phyloP scores from a whole-genome alignment of 2,113 vertebrate species.

The Phocoena phocoena region DNA sequence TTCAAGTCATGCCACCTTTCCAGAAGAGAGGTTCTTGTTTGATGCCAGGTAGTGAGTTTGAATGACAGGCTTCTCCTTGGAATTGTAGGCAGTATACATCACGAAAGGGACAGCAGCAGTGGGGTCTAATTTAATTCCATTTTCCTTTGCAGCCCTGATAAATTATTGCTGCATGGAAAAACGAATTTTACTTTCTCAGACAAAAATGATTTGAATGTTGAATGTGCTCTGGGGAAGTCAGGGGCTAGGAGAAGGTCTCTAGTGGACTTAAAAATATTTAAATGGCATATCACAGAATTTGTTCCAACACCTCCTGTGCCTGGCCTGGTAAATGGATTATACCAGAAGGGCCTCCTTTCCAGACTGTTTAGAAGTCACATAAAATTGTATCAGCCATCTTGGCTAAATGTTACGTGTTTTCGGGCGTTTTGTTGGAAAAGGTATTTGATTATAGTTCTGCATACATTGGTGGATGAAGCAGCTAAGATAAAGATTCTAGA shows the following conservation, averaged over 20 bases:
- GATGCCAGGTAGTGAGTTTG: constrained; percentile 25
- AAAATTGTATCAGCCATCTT: background rate
- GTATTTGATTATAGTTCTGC: background rate
- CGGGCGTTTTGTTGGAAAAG: background rate
- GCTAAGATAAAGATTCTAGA: background rate
- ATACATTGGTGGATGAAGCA: background rate
- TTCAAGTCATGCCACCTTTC: background rate
- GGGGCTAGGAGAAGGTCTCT: background rate
- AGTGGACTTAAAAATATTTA: background rate
- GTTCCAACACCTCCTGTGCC: background rate
- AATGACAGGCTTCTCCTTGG: constrained; percentile 59
- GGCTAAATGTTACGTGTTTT: background rate
- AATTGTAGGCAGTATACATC: constrained; percentile 47
- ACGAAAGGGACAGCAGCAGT: constrained; percentile 37
- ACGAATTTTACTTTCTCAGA: constrained; percentile 53
- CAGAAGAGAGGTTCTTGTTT: constrained; percentile 23
- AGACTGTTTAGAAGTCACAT: background rate
- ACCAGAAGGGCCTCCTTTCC: background rate
- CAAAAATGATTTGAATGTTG: constrained; percentile 34
- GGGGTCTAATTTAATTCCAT: constrained; percentile 56
- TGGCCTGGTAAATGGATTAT: background rate
- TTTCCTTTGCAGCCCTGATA: constrained; percentile 46
- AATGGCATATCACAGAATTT: background rate
- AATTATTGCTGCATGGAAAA: constrained; percentile 59
- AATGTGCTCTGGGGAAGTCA: background rate